Evolutionary conservation across 2,888 invertebrate genomes (phyloP), one percentile per base, ranked within the genome.

Genomic region (Bibio marci): DNA sequence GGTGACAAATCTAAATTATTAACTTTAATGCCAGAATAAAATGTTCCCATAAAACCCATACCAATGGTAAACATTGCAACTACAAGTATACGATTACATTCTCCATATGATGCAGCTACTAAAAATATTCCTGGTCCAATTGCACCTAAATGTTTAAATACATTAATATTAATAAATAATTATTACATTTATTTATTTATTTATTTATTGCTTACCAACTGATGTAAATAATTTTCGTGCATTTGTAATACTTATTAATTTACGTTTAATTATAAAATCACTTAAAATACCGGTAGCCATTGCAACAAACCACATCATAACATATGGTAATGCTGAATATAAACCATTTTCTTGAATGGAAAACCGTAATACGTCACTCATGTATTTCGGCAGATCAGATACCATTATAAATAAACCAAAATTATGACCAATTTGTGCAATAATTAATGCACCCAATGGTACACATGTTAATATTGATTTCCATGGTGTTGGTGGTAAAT

Each of bases 341-440:
- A 69, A 57, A 3, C 76, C 75, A 41, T 76, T 75, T 48, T 71
- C 59, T 46, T 69, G 65, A 40, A 78, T 71, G 49, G 75, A 67
- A 54, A 75, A 75, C 49, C 73, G 69, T 37, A 79, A 57, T 2
- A 78, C 71, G 41, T 73, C 73, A 30, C 69, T 72, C 71, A 77
- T 73, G 56, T 76, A 78, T 44, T 73, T 74, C 0, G 78, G 78
- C 11, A 79, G 59, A 50, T 78, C 76, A 1, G 76, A 75, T 17
- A 77, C 70, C 70, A 79, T 73, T 5, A 75, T 76, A 54, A 74
- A 77, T 51, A 76, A 73, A 4, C 76, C 76, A 71, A 75, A 79
- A 49, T 76, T 75, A 54, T 77, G 76, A 3, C 74, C 74, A 44
- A 72, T 0, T 49, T 41, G 19, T 31, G 67, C 67, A 2, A 58